A percentile compares a stretch with the other conserved stretches of the same genome.
Evolutionary conservation across 2,113 vertebrate species (phyloP).

Genomic region (Tretioscincus oriximinensis): DNA sequence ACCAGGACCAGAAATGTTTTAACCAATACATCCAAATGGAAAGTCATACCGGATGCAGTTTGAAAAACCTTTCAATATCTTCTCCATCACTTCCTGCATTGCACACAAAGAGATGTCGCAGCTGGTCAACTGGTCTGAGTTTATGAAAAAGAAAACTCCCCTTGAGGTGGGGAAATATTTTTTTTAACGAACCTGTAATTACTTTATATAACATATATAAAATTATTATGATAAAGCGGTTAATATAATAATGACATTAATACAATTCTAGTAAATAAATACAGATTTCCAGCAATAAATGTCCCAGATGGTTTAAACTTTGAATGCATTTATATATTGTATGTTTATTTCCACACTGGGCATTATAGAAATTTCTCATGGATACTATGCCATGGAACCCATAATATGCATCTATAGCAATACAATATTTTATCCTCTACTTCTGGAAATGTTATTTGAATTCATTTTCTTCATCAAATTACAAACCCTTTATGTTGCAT

Average conservation of each 20-base stretch:
- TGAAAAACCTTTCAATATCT: conserved; percentile 95
- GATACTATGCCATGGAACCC: background rate
- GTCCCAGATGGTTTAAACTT: background rate
- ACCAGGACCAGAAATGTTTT: too few relatives aligned
- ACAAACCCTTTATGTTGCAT: conserved; percentile 5
- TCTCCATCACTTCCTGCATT: conserved; percentile 92
- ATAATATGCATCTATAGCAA: background rate
- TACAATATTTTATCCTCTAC: background rate
- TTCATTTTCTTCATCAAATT: background rate
- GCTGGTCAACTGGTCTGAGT: conserved; percentile 92
- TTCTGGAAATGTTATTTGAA: background rate
- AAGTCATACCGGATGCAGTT: conserved; percentile 87
- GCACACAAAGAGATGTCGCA: conserved; percentile 92
- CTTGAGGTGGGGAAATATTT: conserved; percentile 60
- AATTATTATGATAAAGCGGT: background rate
- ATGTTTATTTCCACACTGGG: too few relatives aligned
- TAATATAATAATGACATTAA: background rate
- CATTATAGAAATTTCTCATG: too few relatives aligned
- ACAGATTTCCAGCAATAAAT: background rate
- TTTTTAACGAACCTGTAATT: conserved; percentile 8
- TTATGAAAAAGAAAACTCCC: conserved; percentile 97
- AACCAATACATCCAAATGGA: background rate
- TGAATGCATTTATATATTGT: background rate
- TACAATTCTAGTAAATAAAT: background rate
- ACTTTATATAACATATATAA: background rate